Base-by-base conservation (phyloP, 2,113 vertebrate genomes). In the Rallus limicola region DNA sequence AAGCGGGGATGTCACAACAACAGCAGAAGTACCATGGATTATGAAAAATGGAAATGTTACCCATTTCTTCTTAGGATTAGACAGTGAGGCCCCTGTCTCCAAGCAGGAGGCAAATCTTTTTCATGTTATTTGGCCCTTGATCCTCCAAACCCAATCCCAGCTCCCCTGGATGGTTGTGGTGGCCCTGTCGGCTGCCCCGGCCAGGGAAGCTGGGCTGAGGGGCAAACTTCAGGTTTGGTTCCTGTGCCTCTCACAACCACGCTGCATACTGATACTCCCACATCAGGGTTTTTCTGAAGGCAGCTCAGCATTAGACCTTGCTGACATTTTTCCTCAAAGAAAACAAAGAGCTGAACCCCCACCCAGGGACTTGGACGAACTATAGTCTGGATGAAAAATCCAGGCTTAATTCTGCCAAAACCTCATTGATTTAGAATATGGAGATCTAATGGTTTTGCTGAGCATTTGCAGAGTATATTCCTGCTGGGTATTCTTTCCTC, bases 201-300 rank as follows among this genome's bases (percentile, higher is more conserved):
- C 7, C 1, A 1, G n/a, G 25, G 38, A 67, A 38, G 31, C 5
- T 82, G 46, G 31, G 67, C 21, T 2, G 7, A 55, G 55, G 24
- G 44, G 13, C 29, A 48, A 53, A 48, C 29, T 48, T 6, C 25
- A 46, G 52, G 25, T 42, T 81, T 24, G 8, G 33, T 10, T 84
- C 82, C 63, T 1, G 4, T 28, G n/a, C 36, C 40, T 60, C 68
- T 65, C 58, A 36, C 38, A 31, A 28, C 33, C 2, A 2, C n/a
- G 50, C n/a, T 10, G 2, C 14, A 3, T 9, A 15, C 20, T 4
- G 5, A 18, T 31, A 46, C 23, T 81, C 69, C 46, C n/a, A 38
- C 46, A 40, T 0, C 1, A 2, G 3, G 9, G 4, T 0, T 4
- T 63, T 71, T 62, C 70, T 55, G 16, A 28, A 68, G 33, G 38